These are phyloP conservation scores for Sebastes wilsoni DNA, from an alignment of 2,797 vertebrate genomes.

Conservation along the genomic window DNA sequence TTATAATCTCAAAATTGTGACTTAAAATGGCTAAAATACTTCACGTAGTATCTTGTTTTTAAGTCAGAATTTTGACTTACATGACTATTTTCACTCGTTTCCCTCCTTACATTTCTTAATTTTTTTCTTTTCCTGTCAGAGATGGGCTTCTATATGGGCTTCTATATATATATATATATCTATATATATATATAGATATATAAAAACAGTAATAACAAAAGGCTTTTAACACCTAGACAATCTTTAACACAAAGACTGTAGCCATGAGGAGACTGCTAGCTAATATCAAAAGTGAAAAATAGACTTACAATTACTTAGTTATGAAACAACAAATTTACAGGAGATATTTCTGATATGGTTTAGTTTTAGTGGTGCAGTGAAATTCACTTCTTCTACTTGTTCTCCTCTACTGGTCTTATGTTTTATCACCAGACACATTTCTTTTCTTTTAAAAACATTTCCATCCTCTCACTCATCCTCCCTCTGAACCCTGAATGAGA, in stretches of 20 bases:
- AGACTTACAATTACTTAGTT: not conserved
- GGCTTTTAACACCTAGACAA: not conserved
- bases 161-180: no score
- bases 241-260: not conserved
- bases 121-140: not conserved
- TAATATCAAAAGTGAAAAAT: not conserved
- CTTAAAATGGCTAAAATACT: not conserved
- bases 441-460: not conserved
- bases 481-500: slow-evolving; percentile 13
- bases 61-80: not conserved
- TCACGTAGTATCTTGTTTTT: not conserved
- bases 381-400: not conserved
- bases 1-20: not conserved
- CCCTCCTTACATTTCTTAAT: not conserved
- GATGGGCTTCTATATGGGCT: no score
- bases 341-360: not conserved
- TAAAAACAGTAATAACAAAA: not conserved
- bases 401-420: not conserved
- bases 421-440: not conserved
- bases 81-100: not conserved
- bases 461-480: slow-evolving; percentile 2
- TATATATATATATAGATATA: not conserved
- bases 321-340: not conserved
- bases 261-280: not conserved
- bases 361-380: not conserved